Percentiles rank a stretch among this genome's conserved stretches.
Evolutionary conservation across 2,113 vertebrate genomes (phyloP).

Genomic region (Grus americana): DNA sequence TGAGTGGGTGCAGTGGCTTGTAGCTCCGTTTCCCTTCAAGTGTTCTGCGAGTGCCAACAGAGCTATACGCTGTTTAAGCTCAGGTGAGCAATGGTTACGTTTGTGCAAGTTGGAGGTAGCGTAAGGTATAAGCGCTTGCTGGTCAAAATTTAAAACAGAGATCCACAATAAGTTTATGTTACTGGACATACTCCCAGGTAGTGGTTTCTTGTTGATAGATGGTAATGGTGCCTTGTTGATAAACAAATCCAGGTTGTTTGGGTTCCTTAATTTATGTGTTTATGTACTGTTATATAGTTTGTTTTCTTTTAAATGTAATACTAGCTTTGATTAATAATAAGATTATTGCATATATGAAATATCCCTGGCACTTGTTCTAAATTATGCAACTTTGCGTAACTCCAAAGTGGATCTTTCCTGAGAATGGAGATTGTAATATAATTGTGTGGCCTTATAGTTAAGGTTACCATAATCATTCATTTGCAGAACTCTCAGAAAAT

Average conservation of each 20-base stretch:
- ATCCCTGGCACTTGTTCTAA: background rate
- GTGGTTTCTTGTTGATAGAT: background rate
- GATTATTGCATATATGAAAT: background rate
- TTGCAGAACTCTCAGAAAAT: background rate
- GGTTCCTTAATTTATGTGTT: background rate
- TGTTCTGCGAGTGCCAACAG: background rate
- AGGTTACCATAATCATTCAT: background rate
- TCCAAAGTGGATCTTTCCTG: background rate
- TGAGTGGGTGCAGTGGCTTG: background rate
- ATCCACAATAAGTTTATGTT: background rate
- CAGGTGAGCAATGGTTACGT: rapidly evolving
- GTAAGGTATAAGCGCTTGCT: background rate
- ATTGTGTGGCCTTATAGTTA: background rate
- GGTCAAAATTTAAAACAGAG: background rate
- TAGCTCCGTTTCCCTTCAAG: background rate
- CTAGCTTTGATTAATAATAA: background rate
- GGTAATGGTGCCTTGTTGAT: background rate
- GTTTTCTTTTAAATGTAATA: background rate
- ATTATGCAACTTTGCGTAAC: background rate
- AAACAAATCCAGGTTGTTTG: background rate
- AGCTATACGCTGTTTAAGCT: background rate
- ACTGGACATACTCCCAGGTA: background rate
- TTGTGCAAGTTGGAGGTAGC: background rate
- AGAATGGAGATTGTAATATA: background rate
- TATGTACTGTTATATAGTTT: background rate